A percentile compares a stretch with the other conserved stretches of the same genome.
Conservation (phyloP, 2,797 vertebrate genomes). For the Dallia pectoralis region DNA sequence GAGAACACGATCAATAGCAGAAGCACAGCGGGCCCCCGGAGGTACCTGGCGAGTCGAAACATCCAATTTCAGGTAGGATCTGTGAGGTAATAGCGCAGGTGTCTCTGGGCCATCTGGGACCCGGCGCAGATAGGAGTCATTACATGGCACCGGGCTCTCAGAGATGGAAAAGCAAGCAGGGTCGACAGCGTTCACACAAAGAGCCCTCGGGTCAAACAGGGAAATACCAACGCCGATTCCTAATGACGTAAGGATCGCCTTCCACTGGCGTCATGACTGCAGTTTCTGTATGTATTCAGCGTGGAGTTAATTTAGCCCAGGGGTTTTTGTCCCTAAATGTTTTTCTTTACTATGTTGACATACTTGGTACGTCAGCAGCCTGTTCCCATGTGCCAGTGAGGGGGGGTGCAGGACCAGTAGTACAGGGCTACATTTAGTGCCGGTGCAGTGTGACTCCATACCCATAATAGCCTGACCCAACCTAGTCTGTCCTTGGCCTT, state of each 20-base stretch:
- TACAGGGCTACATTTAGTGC: slow-evolving; percentile 52
- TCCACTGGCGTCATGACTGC: not conserved
- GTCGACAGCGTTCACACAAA: slow-evolving; percentile 13
- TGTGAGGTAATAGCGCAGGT: slow-evolving; percentile 34
- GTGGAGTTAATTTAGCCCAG: not conserved
- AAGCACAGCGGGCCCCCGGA: slow-evolving; percentile 19
- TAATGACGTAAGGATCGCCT: slow-evolving; percentile 37
- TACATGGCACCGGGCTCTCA: slow-evolving; percentile 15
- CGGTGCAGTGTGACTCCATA: slow-evolving; percentile 25
- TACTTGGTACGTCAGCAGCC: not conserved
- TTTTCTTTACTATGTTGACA: no score
- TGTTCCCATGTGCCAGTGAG: slow-evolving; percentile 11
- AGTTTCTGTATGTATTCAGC: not conserved
- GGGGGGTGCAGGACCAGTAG: slow-evolving; percentile 27
- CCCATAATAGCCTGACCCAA: slow-evolving; percentile 49
- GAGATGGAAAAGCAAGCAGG: slow-evolving; percentile 12
- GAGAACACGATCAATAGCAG: slow-evolving; percentile 27
- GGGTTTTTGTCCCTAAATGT: not conserved
- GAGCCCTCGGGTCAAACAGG: slow-evolving; percentile 25
- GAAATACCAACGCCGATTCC: slow-evolving; percentile 21
- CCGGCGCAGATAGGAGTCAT: slow-evolving; percentile 46
- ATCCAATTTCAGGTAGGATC: slow-evolving; percentile 44
- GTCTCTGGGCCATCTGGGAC: slow-evolving; percentile 41
- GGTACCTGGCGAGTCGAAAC: slow-evolving; percentile 27
- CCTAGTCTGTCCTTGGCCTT: slow-evolving; percentile 7